phyloP scores from a whole-genome alignment of 2,113 vertebrate genomes.

The Peromyscus polionotus region DNA sequence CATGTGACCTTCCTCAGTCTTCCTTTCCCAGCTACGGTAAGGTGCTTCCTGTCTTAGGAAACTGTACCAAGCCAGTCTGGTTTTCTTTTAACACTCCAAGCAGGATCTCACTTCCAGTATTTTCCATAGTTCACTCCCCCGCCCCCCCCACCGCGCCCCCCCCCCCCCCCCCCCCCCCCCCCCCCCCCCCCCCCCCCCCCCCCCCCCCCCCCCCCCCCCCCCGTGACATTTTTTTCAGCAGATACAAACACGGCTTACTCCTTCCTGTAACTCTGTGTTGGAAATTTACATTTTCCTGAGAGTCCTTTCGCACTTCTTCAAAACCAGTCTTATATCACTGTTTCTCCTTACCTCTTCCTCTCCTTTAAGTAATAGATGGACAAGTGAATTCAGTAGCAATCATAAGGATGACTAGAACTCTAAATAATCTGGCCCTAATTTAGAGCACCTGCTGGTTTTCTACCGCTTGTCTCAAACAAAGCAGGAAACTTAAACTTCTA shows the following conservation, averaged over 20 bases:
- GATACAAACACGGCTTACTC: neutral
- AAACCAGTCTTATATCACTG: neutral
- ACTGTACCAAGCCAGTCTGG: neutral
- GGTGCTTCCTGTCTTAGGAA: neutral
- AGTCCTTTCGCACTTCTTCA: neutral
- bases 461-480: neutral
- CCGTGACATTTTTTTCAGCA: too few species aligned
- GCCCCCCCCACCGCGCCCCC: too few species aligned
- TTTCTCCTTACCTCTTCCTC: neutral
- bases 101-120: neutral
- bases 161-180: too few species aligned
- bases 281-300: neutral
- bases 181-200: too few species aligned
- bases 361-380: neutral
- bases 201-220: too few species aligned
- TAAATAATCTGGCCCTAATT: neutral
- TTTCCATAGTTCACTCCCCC: neutral
- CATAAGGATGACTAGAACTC: neutral
- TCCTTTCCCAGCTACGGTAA: neutral
- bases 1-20: neutral
- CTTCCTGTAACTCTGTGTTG: neutral
- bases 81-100: neutral
- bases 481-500: neutral
- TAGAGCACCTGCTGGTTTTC: neutral
- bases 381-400: slow-evolving; percentile 34